Percentiles rank a stretch among this genome's conserved stretches.
Conservation (phyloP, 2,113 vertebrate species). For the Theristicus caerulescens region DNA sequence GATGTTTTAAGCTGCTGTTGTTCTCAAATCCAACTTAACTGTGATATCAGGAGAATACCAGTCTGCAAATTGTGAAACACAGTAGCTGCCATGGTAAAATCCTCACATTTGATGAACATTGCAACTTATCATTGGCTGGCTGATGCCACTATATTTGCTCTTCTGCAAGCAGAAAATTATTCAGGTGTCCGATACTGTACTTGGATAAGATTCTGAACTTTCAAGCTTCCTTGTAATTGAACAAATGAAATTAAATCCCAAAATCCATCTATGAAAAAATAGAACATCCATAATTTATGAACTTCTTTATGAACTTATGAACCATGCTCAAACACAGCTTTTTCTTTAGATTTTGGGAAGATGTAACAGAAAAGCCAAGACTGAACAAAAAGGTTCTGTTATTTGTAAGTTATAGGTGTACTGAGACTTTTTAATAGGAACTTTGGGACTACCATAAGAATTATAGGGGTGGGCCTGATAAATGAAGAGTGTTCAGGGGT, state of each 20-base stretch:
- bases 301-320: background rate
- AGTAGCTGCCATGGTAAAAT: background rate
- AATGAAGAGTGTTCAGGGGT: background rate
- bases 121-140: background rate
- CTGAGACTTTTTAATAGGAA: background rate
- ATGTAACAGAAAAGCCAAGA: background rate
- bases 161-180: background rate
- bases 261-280: background rate
- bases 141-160: background rate
- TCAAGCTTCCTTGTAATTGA: background rate
- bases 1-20: background rate
- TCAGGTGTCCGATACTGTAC: background rate
- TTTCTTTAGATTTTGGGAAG: slow-evolving; percentile 1
- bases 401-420: background rate
- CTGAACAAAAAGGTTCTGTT: background rate
- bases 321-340: background rate
- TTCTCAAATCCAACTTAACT: background rate
- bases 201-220: background rate
- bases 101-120: background rate
- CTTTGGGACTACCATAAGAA: background rate
- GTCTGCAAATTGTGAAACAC: background rate
- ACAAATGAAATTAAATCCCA: background rate
- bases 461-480: background rate
- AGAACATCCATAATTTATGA: background rate
- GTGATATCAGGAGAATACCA: background rate